Base-by-base conservation (phyloP, 2,888 invertebrate species). In the Xylophagus ater region DNA sequence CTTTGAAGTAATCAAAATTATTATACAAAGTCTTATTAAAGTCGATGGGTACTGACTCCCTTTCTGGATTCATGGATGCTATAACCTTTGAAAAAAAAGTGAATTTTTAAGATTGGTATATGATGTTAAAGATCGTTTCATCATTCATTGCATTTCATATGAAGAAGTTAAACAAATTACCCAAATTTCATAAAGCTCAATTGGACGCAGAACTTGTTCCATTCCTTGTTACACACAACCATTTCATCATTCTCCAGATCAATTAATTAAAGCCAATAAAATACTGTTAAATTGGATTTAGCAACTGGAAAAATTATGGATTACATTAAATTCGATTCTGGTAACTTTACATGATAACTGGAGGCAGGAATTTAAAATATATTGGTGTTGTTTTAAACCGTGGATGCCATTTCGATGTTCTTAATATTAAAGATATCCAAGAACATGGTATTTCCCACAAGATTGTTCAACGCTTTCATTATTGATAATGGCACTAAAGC, bases 101-200 rank as follows among this genome's bases (percentile, higher is more conserved):
- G 97, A 99, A 70, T 78, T 85, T 66, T 99, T 98, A 81, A 79
- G 98, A 51, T 72, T 99, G 53, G 86, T 99, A 60, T 99, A 97
- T 67, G 98, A 98, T 66, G 92, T 96, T 29, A 98, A 98, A 69
- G 98, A 98, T 46, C 79, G 98, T 55, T 98, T 96, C 69, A 85
- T 90, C 51, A 85, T 96, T 50, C 98, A 99, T 67, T 80, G 97
- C 55, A 98, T 98, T 58, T 89, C 93, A 37, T 78, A 84, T 39
- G 94, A 94, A 62, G 98, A 98, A 71, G 96, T 97, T 29, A 90
- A 93, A 97, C 74, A 98, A 98, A 72, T 73, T 98, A 61, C 96
- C 96, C 76, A 93, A 94, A 69, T 93, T 98, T 40, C 81, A 77
- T 61, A 76, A 78, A 49, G 85, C 90, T 47, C 81, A 81, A 55